phyloP scores from a whole-genome alignment of 2,888 invertebrate genomes.

The Trichacis sp. region DNA sequence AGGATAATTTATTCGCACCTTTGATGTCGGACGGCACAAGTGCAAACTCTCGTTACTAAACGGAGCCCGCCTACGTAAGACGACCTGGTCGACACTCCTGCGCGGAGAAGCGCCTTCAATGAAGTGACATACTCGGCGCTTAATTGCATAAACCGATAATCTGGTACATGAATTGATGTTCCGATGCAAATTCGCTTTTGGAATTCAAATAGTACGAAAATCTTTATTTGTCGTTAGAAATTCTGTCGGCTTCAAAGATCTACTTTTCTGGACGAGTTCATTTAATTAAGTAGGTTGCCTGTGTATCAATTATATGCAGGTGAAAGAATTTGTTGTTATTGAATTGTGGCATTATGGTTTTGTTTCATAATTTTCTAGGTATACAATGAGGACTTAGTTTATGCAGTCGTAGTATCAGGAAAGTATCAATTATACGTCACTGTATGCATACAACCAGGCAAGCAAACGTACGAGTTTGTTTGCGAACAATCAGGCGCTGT shows the following conservation, averaged over 20 bases:
- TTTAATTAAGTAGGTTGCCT: too few species aligned
- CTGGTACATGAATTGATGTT: conserved; percentile 17
- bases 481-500: conserved; percentile 39
- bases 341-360: too few species aligned
- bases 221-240: background rate
- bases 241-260: background rate
- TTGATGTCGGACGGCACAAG: conserved; percentile 25
- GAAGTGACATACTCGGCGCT: conserved; percentile 27
- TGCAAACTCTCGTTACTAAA: conserved; percentile 17
- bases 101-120: conserved; percentile 22
- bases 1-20: conserved; percentile 32
- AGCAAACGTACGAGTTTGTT: conserved; percentile 28
- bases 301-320: too few species aligned
- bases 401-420: background rate
- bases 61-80: conserved; percentile 28
- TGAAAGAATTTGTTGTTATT: too few species aligned
- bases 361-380: too few species aligned
- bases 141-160: conserved; percentile 22
- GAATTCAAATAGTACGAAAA: conserved; percentile 8
- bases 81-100: conserved; percentile 36
- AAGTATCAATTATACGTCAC: background rate
- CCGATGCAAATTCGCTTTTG: conserved; percentile 21
- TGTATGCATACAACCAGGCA: conserved; percentile 21
- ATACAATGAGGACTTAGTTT: too few species aligned
- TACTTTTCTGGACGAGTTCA: too few species aligned